Evolutionary conservation across 2,888 invertebrate genomes (phyloP).

Genomic region (Zaprionus bogoriensis): DNA sequence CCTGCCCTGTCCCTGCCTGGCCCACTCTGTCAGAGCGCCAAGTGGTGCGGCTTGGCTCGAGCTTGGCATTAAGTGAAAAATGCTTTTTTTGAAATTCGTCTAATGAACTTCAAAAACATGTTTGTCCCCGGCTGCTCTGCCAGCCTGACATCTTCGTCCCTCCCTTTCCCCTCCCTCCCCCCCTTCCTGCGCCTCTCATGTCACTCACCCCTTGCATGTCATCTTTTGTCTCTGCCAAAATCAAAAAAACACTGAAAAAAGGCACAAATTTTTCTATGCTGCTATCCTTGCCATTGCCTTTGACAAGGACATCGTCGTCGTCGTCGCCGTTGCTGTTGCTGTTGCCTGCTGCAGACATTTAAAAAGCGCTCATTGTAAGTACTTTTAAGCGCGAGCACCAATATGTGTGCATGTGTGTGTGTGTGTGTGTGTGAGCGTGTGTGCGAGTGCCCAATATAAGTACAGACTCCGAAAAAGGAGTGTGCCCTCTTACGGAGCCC

Average conservation of each 20-base stretch:
- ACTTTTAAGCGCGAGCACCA: slow-evolving; percentile 37
- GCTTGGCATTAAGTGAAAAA: slow-evolving; percentile 76
- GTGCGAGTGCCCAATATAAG: slow-evolving; percentile 14
- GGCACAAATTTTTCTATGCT: slow-evolving; percentile 58
- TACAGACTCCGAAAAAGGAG: slow-evolving; percentile 22
- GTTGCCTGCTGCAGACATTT: slow-evolving; percentile 75
- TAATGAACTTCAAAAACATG: slow-evolving; percentile 82
- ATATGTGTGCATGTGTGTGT: slow-evolving; percentile 17
- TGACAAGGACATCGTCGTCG: slow-evolving; percentile 52
- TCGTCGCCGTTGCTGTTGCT: slow-evolving; percentile 47
- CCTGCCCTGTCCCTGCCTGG: slow-evolving; percentile 19
- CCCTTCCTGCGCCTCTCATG: slow-evolving; percentile 8
- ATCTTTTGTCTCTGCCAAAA: slow-evolving; percentile 79
- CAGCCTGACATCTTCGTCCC: slow-evolving; percentile 52
- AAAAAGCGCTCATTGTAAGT: slow-evolving; percentile 75
- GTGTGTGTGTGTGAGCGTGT: slow-evolving; percentile 15
- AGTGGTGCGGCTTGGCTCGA: slow-evolving; percentile 60
- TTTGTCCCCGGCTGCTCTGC: slow-evolving; percentile 62
- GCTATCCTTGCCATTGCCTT: slow-evolving; percentile 69
- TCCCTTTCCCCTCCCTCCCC: neutral
- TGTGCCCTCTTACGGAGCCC: slow-evolving; percentile 2
- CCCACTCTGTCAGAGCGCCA: slow-evolving; percentile 38
- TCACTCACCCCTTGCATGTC: slow-evolving; percentile 70
- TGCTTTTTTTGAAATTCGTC: slow-evolving; percentile 71
- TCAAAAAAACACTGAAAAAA: slow-evolving; percentile 33